These are phyloP conservation scores for Probosciger aterrimus DNA, from an alignment of 2,113 vertebrate species.

Conservation along the genomic window DNA sequence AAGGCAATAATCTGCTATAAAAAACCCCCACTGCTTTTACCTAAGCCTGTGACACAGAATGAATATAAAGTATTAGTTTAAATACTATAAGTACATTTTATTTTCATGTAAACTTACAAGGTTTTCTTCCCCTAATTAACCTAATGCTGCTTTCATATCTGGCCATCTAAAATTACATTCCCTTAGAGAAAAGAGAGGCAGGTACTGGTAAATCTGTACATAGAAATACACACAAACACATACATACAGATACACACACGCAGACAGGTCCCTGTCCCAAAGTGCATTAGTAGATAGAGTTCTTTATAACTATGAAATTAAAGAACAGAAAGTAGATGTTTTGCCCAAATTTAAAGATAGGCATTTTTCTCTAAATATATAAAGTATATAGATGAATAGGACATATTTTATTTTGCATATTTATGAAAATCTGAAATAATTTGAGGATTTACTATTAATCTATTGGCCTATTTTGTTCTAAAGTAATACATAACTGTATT, in stretches of 20 bases:
- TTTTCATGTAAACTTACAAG: background rate
- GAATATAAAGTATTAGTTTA: background rate
- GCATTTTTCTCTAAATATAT: background rate
- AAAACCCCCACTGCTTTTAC: background rate
- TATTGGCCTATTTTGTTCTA: conserved; percentile 1
- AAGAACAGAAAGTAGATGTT: background rate
- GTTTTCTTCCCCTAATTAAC: background rate
- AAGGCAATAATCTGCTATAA: background rate
- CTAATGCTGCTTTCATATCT: background rate
- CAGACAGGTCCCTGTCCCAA: background rate
- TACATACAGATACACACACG: background rate
- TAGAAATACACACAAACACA: background rate
- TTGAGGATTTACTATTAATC: background rate
- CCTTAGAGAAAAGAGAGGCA: background rate
- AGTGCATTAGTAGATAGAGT: background rate
- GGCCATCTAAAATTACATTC: background rate
- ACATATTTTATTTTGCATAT: background rate
- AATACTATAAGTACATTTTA: background rate
- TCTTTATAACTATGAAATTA: background rate
- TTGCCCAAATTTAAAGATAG: background rate
- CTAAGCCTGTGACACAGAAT: background rate
- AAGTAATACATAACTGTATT: background rate
- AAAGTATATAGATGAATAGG: background rate
- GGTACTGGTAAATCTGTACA: background rate
- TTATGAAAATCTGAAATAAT: background rate